Base-by-base conservation (phyloP, 2,888 invertebrate genomes). In the Resseliella maxima region DNA sequence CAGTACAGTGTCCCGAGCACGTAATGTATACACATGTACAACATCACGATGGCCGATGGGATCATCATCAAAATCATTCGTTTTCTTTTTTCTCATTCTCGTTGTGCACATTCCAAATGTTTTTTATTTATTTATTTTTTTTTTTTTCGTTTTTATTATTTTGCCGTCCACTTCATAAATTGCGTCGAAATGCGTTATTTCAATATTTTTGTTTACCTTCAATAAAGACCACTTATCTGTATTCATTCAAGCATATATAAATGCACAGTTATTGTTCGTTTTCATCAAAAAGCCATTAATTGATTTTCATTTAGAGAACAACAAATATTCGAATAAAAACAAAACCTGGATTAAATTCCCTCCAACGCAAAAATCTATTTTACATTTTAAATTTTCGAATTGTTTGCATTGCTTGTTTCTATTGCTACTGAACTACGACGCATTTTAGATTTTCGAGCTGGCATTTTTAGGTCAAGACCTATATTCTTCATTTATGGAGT, bases 201-300 rank as follows among this genome's bases (percentile, higher is more conserved):
- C 72, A 72, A 31, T 72, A 27, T 35, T 72, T 72, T 31, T 15
- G 35, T 31, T 72, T 59, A 59, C 59, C 59, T 50, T 50, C 50
- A 21, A 50, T 21, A 50, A 50, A 8, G 50, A 21, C 15, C 50
- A 59, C 59, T 59, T 18, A 15, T 50, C 46, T 59, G 59, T 24
- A 12, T 18, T 5, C 24, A 24, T 24, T 59, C 59, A 59, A 59
- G 24, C 18, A 18, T 41, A 3, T 21, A 50, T 50, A 18, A 50
- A 59, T 24, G 59, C 59, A 24, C n/a, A 5, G 31, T 31, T 15
- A 72, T 72, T 27, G 31, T 15, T 5, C 72, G 31, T 72, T 72
- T 10, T 72, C 72, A 72, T 72, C 72, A 72, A 31, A 72, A 72
- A 72, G 27, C 72, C 27, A 72, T 72, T 72, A 72, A 72, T 72